phyloP scores from a whole-genome alignment of 2,797 vertebrate genomes.

The Centropyge bicolor region DNA sequence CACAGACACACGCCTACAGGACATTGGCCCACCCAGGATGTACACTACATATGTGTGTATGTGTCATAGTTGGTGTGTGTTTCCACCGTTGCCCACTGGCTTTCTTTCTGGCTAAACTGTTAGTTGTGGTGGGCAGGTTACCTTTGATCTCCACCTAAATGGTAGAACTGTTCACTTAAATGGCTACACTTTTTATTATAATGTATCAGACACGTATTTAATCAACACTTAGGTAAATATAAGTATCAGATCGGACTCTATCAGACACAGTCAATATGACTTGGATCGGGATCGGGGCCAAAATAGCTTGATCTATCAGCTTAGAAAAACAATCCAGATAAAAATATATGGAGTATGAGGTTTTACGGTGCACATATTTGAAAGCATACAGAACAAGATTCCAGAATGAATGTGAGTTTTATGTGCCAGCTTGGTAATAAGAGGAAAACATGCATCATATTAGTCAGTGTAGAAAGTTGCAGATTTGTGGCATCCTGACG shows the following conservation, averaged over 20 bases:
- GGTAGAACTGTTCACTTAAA: constrained; percentile 12
- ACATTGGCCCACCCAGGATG: constrained; percentile 27
- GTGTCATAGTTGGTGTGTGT: constrained; percentile 19
- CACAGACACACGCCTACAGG: constrained; percentile 25
- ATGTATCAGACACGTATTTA: background rate
- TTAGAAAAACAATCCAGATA: background rate
- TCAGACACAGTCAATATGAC: background rate
- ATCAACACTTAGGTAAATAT: background rate
- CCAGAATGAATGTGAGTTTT: background rate
- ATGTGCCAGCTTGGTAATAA: background rate
- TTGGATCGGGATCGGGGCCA: background rate
- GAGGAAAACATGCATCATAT: background rate
- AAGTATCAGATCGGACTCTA: background rate
- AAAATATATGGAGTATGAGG: background rate
- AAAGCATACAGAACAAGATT: background rate
- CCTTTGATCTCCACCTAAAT: constrained; percentile 40
- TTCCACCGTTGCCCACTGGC: constrained; percentile 43
- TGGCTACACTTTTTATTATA: background rate
- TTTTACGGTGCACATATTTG: background rate
- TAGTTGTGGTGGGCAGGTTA: constrained; percentile 28
- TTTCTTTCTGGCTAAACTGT: constrained; percentile 52
- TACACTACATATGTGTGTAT: constrained; percentile 22
- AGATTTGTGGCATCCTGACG: constrained; percentile 16
- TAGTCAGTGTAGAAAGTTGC: background rate
- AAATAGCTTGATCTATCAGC: background rate